phyloP scores from a whole-genome alignment of 2,888 invertebrate species.

The Parthenolecanium corni region DNA sequence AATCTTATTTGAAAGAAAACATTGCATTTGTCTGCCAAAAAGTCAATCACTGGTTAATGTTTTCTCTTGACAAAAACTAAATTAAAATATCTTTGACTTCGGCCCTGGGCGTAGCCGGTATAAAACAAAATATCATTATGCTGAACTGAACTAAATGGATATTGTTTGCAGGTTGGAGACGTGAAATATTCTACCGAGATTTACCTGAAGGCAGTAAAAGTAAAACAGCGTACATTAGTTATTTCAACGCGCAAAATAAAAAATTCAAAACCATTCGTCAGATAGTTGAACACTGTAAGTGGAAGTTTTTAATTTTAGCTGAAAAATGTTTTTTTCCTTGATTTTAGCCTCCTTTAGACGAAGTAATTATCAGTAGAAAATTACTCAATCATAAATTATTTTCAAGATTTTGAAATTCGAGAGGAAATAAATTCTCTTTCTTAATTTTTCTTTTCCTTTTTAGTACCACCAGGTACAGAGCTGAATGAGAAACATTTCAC shows the following conservation, averaged over 20 bases:
- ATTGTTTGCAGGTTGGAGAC: conserved; percentile 8
- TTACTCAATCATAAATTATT: too few species aligned
- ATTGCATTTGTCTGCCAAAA: too few species aligned
- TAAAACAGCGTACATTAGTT: conserved; percentile 13
- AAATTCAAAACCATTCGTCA: conserved; percentile 11
- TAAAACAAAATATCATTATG: too few species aligned
- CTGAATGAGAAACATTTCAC: conserved; percentile 6
- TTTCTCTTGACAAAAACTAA: too few species aligned
- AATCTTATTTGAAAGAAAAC: not conserved
- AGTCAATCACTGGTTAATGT: too few species aligned
- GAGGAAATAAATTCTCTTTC: not conserved
- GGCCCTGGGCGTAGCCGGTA: too few species aligned
- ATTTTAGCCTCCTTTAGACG: too few species aligned
- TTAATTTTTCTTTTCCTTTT: not conserved
- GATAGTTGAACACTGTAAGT: conserved; percentile 5
- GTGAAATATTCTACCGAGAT: conserved; percentile 11
- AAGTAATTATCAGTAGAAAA: too few species aligned
- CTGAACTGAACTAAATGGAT: too few species aligned
- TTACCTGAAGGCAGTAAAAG: conserved; percentile 12
- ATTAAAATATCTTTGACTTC: too few species aligned
- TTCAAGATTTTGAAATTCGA: too few species aligned
- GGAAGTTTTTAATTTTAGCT: not conserved
- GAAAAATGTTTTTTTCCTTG: not conserved
- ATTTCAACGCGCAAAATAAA: conserved; percentile 15
- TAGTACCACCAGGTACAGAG: conserved; percentile 2